These are phyloP conservation scores for Coregonus clupeaformis DNA, from an alignment of 2,113 vertebrate genomes.

Conservation along the genomic window DNA sequence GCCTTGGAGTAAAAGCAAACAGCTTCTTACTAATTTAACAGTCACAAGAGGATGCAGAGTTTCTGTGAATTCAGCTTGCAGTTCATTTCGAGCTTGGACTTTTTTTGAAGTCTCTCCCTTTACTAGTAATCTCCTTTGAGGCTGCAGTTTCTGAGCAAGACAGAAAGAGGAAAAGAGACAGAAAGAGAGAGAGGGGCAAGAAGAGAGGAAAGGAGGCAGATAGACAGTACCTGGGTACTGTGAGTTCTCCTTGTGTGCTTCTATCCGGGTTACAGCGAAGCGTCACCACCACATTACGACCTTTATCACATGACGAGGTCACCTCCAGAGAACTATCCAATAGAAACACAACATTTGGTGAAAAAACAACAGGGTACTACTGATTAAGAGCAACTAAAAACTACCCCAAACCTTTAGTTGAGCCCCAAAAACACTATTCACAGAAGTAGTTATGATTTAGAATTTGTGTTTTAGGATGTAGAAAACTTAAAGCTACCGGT, in stretches of 20 bases:
- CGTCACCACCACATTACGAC: slow-evolving; percentile 86
- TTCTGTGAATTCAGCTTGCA: neutral
- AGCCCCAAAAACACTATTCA: too few relatives aligned
- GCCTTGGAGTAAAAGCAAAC: too few relatives aligned
- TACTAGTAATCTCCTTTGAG: slow-evolving; percentile 3
- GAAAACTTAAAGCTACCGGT: slow-evolving; percentile 71
- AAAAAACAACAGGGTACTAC: too few relatives aligned
- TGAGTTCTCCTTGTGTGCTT: slow-evolving; percentile 80
- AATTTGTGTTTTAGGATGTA: too few relatives aligned
- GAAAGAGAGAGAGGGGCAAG: neutral
- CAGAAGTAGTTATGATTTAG: too few relatives aligned
- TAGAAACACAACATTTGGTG: neutral
- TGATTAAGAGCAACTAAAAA: too few relatives aligned
- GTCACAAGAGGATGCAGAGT: neutral
- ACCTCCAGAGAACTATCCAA: slow-evolving; percentile 79
- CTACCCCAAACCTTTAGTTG: too few relatives aligned
- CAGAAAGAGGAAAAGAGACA: neutral
- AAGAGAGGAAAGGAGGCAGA: too few relatives aligned
- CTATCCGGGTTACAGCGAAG: slow-evolving; percentile 87
- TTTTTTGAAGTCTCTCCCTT: slow-evolving; percentile 18
- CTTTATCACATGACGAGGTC: slow-evolving; percentile 87
- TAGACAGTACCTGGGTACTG: slow-evolving; percentile 84
- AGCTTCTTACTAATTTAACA: neutral
- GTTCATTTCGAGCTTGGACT: slow-evolving; percentile 7
- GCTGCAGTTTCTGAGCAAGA: neutral